Evolutionary conservation across 2,113 vertebrate species (phyloP).

Genomic region (Xenopus tropicalis): DNA sequence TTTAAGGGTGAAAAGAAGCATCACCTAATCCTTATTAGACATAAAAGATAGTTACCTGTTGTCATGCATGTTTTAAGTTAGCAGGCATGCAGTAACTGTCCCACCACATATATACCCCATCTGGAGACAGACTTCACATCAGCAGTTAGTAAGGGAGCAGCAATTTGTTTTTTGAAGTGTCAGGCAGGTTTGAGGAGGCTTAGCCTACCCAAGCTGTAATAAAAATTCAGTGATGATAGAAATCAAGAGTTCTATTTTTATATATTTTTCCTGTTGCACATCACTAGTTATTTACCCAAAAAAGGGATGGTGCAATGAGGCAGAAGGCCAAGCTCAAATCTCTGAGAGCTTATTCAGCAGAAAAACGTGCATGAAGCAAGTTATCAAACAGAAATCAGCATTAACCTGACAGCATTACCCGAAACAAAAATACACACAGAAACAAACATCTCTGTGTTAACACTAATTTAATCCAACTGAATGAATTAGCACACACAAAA

Average conservation of each 20-base stretch:
- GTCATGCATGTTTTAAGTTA: too few relatives aligned
- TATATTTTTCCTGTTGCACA: conserved; percentile 17
- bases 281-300: conserved; percentile 35
- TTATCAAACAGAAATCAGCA: conserved; percentile 21
- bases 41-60: too few relatives aligned
- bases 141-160: too few relatives aligned
- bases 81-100: too few relatives aligned
- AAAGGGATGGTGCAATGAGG: conserved; percentile 28
- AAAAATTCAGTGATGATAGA: too few relatives aligned
- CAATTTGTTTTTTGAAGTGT: too few relatives aligned
- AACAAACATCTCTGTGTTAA: conserved; percentile 9
- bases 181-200: too few relatives aligned
- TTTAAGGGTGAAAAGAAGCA: too few relatives aligned
- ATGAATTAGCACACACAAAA: not conserved
- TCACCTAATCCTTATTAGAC: too few relatives aligned
- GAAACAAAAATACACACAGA: conserved; percentile 7
- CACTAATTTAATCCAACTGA: not conserved
- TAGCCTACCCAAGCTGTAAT: too few relatives aligned
- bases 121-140: too few relatives aligned
- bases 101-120: too few relatives aligned
- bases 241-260: conserved; percentile 9
- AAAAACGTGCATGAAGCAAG: conserved; percentile 27
- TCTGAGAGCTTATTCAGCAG: conserved; percentile 28
- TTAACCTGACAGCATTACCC: conserved; percentile 40
- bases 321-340: conserved; percentile 7